Evolutionary conservation across 2,113 vertebrate species (phyloP), one percentile per base, ranked within the genome.

Genomic region (Plestiodon gilberti): DNA sequence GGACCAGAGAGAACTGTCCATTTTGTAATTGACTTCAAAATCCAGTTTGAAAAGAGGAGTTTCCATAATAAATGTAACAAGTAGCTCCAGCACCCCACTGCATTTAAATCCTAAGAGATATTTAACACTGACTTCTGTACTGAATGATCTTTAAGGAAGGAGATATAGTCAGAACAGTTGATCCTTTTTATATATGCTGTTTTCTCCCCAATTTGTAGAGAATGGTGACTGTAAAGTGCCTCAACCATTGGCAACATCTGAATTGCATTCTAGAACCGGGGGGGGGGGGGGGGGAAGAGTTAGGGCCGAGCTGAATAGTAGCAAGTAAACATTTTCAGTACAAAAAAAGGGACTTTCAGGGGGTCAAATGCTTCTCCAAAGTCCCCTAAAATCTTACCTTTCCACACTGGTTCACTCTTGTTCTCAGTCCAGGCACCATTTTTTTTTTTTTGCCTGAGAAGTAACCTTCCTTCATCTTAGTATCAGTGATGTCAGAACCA

Each of bases 171-270:
- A 89, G 91, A 92, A 94, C 23, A 59, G 89, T 85, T 95, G 87
- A 89, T 64, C 89, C 88, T 89, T 85, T 93, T 94, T 93, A 91
- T 84, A 93, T 78, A 90, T 94, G 94, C 94, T 89, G 15, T 94
- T 95, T 96, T 95, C 92, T 94, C 93, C 62, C 25, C 48, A 15
- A 85, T 93, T 95, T 95, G 93, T 93, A 96, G 94, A 96, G 94
- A 93, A 95, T 90, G 91, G 92, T 96, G 94, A 95, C 90, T 95
- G 83, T 95, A 94, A 96, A 94, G 95, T 88, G 92, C 81, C 84
- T 81, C 93, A 96, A 91, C 92, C 95, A 91, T 6, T 81, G 78
- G 88, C 88, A 96, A 95, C 82, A 94, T 80, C 88, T 83, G 83
- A 30, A 20, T 64, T 92, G 92, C 93, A 90, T 92, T 67, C 91